Conservation (phyloP, 2,888 invertebrate genomes). For the Andrena bucephala region DNA sequence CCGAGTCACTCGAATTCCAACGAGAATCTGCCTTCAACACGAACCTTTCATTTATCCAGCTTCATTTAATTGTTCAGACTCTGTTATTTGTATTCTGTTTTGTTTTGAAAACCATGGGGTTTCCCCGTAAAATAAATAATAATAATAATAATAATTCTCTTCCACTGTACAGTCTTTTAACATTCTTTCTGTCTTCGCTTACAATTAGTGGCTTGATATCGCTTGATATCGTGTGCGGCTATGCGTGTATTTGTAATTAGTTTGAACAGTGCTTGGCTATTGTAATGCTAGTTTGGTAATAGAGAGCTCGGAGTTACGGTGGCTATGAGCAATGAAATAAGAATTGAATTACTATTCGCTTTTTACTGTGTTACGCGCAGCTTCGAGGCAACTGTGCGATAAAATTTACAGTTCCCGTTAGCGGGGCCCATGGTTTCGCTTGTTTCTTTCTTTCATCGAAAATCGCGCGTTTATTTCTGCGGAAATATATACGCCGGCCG, state of each 20-base stretch:
- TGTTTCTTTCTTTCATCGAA: neutral
- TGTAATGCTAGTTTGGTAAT: too few relatives aligned
- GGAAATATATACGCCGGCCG: neutral
- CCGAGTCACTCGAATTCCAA: neutral
- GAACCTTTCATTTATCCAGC: neutral
- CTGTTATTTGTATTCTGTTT: too few relatives aligned
- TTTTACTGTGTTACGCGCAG: neutral
- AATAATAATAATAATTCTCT: too few relatives aligned
- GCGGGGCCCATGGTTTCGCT: conserved; percentile 2
- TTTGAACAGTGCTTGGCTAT: too few relatives aligned
- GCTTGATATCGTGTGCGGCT: too few relatives aligned
- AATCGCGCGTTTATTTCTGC: neutral
- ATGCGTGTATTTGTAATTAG: too few relatives aligned
- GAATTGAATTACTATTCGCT: neutral
- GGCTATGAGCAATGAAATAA: too few relatives aligned
- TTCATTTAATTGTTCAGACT: too few relatives aligned
- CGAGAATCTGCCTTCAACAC: neutral
- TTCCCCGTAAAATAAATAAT: too few relatives aligned
- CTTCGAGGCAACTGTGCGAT: neutral
- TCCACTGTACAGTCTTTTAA: neutral
- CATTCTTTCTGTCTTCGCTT: neutral
- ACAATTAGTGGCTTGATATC: neutral
- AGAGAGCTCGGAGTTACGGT: too few relatives aligned
- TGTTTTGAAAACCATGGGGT: too few relatives aligned
- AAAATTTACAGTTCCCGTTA: neutral